Percentiles rank a stretch among this genome's conserved stretches.
Conservation (phyloP, 2,113 vertebrate species). For the Actenoides hombroni region DNA sequence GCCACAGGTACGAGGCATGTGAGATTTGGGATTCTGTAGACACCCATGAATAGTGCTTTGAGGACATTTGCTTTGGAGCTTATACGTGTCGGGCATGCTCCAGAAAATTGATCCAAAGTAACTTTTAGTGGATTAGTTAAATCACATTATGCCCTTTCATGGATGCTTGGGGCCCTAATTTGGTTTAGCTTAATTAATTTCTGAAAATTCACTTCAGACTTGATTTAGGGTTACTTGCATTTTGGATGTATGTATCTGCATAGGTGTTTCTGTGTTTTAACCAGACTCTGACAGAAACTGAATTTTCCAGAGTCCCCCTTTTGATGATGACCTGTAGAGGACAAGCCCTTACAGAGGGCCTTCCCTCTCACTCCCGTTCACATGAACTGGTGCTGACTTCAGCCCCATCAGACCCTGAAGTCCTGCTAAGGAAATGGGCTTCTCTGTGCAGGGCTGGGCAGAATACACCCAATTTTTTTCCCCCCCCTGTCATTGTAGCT, state of each 20-base stretch:
- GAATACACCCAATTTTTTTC: fast-evolving
- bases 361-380: not conserved
- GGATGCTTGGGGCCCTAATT: not conserved
- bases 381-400: not conserved
- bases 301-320: not conserved
- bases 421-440: not conserved
- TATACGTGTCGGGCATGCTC: not conserved
- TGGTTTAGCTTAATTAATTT: not conserved
- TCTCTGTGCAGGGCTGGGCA: not conserved
- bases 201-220: not conserved
- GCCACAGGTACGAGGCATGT: not conserved
- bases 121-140: conserved; percentile 20
- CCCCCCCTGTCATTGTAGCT: not conserved
- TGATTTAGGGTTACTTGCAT: not conserved
- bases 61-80: not conserved
- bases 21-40: not conserved
- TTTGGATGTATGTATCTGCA: not conserved
- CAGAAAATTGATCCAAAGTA: not conserved
- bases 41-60: not conserved
- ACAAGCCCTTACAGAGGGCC: not conserved
- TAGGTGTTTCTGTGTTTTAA: not conserved
- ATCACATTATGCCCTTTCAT: not conserved
- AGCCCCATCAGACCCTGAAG: not conserved
- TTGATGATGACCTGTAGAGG: not conserved
- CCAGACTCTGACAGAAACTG: not conserved